phyloP scores from a whole-genome alignment of 2,797 vertebrate genomes.

The Notolabrus celidotus region DNA sequence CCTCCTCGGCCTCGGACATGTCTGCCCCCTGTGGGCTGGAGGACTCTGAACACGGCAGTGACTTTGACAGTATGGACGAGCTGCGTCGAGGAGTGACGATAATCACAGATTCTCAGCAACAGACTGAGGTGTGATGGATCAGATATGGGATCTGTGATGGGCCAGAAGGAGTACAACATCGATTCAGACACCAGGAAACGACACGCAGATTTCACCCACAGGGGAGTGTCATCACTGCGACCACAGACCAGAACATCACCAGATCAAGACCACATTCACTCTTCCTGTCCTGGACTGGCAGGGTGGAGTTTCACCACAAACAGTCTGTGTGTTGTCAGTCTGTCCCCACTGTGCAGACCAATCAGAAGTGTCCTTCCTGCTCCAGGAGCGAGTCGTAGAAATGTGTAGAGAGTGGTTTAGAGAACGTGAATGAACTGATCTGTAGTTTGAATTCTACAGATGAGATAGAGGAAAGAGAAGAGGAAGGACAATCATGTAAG shows the following conservation, averaged over 20 bases:
- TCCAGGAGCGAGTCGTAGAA: conserved; percentile 28
- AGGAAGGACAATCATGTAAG: conserved; percentile 53
- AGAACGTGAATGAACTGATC: conserved; percentile 62
- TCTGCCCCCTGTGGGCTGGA: conserved; percentile 86
- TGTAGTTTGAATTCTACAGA: conserved; percentile 27
- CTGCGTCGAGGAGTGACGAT: conserved; percentile 74
- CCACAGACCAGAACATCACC: not conserved
- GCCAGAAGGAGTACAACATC: conserved; percentile 18
- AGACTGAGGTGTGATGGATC: conserved; percentile 92
- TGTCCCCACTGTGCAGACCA: conserved; percentile 22
- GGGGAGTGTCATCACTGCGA: conserved; percentile 15
- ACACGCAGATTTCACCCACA: conserved; percentile 5
- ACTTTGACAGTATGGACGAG: conserved; percentile 92
- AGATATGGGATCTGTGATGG: not conserved
- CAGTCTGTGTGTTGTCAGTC: conserved; percentile 5
- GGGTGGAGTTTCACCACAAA: not conserved
- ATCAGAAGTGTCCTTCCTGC: conserved; percentile 43
- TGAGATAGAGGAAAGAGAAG: conserved; percentile 3
- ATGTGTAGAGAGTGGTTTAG: conserved; percentile 40
- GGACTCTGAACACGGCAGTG: conserved; percentile 89
- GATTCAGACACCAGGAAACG: conserved; percentile 8
- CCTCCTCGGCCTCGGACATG: conserved; percentile 89
- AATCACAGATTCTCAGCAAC: conserved; percentile 87
- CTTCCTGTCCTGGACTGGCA: not conserved
- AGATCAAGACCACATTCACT: conserved; percentile 4